Conservation (phyloP, 2,888 invertebrate genomes). For the Saturnia pavonia region DNA sequence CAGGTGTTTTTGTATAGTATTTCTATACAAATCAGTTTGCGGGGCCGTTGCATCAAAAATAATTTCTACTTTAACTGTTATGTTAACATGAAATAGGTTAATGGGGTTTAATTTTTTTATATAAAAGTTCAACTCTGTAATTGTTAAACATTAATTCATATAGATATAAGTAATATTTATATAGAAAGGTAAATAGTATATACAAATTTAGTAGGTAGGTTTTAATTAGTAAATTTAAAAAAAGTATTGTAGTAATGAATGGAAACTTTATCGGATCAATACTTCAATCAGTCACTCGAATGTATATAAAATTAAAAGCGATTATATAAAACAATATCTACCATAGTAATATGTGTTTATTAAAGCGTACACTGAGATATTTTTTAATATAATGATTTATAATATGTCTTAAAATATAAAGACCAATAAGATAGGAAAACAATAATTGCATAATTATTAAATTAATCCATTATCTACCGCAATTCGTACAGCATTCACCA, state of each 20-base stretch:
- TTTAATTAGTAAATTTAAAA: neutral
- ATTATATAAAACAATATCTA: too few species aligned
- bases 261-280: neutral
- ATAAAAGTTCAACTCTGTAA: neutral
- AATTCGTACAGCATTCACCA: conserved; percentile 49
- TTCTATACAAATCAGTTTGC: conserved; percentile 57
- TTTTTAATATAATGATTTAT: neutral
- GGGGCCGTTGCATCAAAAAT: conserved; percentile 36
- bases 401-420: neutral
- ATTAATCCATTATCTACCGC: conserved; percentile 53
- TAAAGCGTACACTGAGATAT: neutral
- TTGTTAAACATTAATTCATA: neutral
- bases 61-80: conserved; percentile 39
- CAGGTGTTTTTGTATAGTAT: conserved; percentile 61
- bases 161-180: neutral
- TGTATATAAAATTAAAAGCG: too few species aligned
- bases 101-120: conserved; percentile 27
- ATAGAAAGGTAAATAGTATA: neutral
- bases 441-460: conserved; percentile 28
- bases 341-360: too few species aligned
- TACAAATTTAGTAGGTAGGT: neutral
- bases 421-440: neutral
- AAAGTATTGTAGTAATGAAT: neutral
- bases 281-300: too few species aligned
- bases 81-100: conserved; percentile 36